Evolutionary conservation across 2,888 invertebrate species (phyloP), one percentile per base, ranked within the genome.

Genomic region (Ornithoptera priamus): DNA sequence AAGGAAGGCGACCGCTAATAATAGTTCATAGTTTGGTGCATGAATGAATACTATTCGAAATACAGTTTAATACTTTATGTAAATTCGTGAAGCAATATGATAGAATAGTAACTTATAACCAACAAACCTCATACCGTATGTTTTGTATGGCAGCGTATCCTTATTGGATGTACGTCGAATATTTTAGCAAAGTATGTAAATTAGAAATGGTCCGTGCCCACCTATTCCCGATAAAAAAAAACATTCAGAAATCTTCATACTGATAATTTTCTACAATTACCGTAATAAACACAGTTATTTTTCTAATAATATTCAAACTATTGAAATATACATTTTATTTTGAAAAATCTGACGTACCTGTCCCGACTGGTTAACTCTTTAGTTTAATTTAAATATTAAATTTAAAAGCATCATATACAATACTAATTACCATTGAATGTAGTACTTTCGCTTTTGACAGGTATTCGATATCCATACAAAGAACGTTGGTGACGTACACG

Each of bases 391-490:
- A 39, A 36, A 39, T 22, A 57, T 68, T 36, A 36, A 46, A 64
- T 63, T 63, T 60, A 69, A 59, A 63, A 20, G 8, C 22, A 39
- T 63, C 24, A 58, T 61, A 61, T 36, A 69, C 72, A 65, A 68
- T 68, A 63, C 56, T 56, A 68, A 66, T 70, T 67, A 66, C 67
- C 24, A 57, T 71, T 59, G 56, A 72, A 70, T 70, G 64, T 66
- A n/a, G 50, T 62, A 4, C 62, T 66, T 66, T 65, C 24, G 58
- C 58, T 58, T 70, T 70, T 68, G 64, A 24, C 85, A 92, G 92
- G 92, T 90, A 66, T 93, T 90, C 74, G 89, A 89, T 74, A 88
- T 93, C 39, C 91, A 92, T 78, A 93, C 93, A 2, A 92, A 93
- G 10, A 81, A 89, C 0, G 86, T 94, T 5, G 77, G 88, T 6